Evolutionary conservation across 92 coral and sea anemone species (phyloP).

Genomic region (Phenganax subtilis): DNA sequence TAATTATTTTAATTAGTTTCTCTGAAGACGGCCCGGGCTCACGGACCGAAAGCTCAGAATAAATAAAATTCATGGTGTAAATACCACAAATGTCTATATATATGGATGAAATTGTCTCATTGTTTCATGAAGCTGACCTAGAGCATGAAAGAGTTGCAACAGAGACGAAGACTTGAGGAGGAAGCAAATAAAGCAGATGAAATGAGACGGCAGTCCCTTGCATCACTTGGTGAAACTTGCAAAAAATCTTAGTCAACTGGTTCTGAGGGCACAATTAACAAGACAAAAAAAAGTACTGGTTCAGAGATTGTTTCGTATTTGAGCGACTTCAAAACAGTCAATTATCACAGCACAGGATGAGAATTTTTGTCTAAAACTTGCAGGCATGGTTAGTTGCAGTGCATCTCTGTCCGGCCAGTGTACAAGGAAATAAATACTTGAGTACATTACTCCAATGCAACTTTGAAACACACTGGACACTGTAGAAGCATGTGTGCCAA

Average conservation of each 20-base stretch:
- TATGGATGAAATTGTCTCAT: not conserved
- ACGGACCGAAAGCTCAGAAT: too few species aligned
- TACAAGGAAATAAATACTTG: constrained; percentile 20
- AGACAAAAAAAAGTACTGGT: too few species aligned
- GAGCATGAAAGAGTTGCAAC: not conserved
- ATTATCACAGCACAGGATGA: constrained; percentile 58
- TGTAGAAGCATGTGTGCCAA: constrained; percentile 47
- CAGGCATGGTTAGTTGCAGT: constrained; percentile 54
- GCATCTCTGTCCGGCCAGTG: constrained; percentile 59
- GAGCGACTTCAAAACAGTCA: constrained; percentile 58
- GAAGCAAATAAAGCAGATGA: not conserved
- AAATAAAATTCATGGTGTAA: too few species aligned
- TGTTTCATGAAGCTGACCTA: not conserved
- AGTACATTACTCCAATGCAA: constrained; percentile 42
- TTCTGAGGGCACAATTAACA: too few species aligned
- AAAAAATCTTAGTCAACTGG: not conserved
- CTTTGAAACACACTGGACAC: constrained; percentile 62
- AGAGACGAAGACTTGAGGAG: not conserved
- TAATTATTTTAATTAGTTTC: too few species aligned
- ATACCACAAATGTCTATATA: too few species aligned
- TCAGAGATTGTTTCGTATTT: too few species aligned
- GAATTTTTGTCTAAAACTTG: constrained; percentile 45
- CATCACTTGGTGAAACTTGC: not conserved
- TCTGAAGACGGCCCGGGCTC: too few species aligned
- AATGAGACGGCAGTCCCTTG: not conserved